Evolutionary conservation across 2,888 invertebrate genomes (phyloP), one percentile per base, ranked within the genome.

Genomic region (Cephus pygmeus): DNA sequence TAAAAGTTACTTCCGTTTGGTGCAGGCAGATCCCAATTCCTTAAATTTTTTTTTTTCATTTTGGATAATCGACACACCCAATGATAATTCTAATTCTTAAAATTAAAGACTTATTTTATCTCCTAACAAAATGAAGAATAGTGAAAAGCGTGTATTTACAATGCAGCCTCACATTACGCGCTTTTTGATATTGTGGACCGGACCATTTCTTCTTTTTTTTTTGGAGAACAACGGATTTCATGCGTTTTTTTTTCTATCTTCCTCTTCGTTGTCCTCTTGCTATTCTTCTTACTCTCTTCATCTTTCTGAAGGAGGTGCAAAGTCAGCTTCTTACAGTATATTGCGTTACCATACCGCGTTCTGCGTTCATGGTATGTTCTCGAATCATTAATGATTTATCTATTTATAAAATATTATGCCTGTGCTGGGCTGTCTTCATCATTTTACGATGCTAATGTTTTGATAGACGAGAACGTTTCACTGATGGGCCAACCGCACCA

Each of bases 91-190:
- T 80, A 78, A 77, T 82, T 77, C 77, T 79, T 77, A 69, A 77
- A 82, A 56, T 78, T 78, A 71, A 77, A 36, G 36, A 56, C 56
- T 56, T 56, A 56, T 23, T 56, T 56, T 23, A 56, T 23, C 2
- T 56, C 9, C 23, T 56, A 23, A 74, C 80, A 79, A 82, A 82
- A 85, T 76, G 74, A 83, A 75, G 76, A 82, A 75, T 79, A 80
- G 80, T 74, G 74, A 80, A 81, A 86, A 88, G 87, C 86, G 82
- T 81, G 84, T 88, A 88, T 88, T 82, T 88, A 88, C 87, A 88
- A 80, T 81, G 81, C 83, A 85, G 83, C 83, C 82, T 86, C 84
- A 82, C 82, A 80, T 83, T 81, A 82, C 80, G 82, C 34, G 79
- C 79, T 79, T 56, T 56, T 77, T 79, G 69, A 83, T 81, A 83